Evolutionary conservation across 1,140 invertebrate species (phyloP), one percentile per base, ranked within the genome.

Genomic region (Megalonaias nervosa): DNA sequence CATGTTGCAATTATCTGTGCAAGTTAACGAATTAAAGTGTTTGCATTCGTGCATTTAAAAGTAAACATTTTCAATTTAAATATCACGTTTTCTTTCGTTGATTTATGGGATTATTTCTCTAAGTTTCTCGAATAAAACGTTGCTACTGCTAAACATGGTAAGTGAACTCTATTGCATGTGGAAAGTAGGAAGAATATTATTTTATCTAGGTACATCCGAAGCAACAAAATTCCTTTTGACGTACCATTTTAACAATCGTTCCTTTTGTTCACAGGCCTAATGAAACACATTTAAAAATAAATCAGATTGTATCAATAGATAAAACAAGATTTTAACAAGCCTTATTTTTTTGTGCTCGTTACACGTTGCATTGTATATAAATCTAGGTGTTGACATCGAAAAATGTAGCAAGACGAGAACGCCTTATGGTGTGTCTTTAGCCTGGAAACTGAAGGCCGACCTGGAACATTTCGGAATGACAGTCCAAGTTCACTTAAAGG

Each of bases 401-500:
- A 68, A 14, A 0, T 83, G 84, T 58, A 87, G 81, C 16, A 86
- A 86, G 67, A 75, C 84, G 14, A 64, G 80, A 16, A 88, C 86
- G 13, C 85, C 87, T 6, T 89, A 89, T 74, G 88, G 88, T 11
- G 64, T 88, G 55, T 77, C 78, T 21, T 60, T 89, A 16, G 81
- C 74, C 23, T 89, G 88, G 88, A 71, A 67, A 21, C 69, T 89
- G 26, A 77, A 67, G 0, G 62, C 74, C 0, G 11, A 19, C 0
- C 69, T 59, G 15, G 80, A 73, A 9, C 79, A 79, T 31, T 65
- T 56, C 0, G 69, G 70, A 16, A 89, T 89, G 88, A 70, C 66
- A 6, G 85, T 89, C 60, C 82, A 74, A 38, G 84, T 89, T 55
- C 88, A 89, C 72, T 75, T 89, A 9, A 89, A 89, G 70, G 88